These are phyloP conservation scores for Trichoplusia ni DNA, from an alignment of 1,140 invertebrate species.

Conservation along the genomic window DNA sequence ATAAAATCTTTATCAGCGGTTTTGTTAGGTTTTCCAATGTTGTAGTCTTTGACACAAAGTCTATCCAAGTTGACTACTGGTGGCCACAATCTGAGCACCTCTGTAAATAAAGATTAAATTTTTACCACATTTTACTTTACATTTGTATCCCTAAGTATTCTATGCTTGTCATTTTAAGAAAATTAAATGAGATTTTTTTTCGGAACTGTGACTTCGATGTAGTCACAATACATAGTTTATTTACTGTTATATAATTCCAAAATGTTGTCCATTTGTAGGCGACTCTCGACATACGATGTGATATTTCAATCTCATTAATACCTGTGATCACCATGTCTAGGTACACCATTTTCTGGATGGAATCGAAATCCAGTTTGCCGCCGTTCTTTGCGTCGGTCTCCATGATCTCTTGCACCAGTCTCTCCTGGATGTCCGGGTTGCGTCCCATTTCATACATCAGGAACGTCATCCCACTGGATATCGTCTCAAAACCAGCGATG, in stretches of 20 bases:
- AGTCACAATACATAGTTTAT: too few relatives aligned
- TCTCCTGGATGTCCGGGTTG: slow-evolving; percentile 83
- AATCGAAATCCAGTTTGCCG: slow-evolving; percentile 52
- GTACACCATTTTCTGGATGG: slow-evolving; percentile 51
- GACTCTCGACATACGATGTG: too few relatives aligned
- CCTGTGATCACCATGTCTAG: slow-evolving; percentile 67
- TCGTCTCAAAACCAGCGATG: slow-evolving; percentile 85
- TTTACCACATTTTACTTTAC: too few relatives aligned
- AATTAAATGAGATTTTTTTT: too few relatives aligned
- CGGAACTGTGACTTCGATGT: too few relatives aligned
- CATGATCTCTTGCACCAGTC: slow-evolving; percentile 50
- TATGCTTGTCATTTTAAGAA: too few relatives aligned
- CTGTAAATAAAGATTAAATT: slow-evolving; percentile 54
- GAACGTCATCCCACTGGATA: slow-evolving; percentile 82
- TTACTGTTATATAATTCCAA: too few relatives aligned
- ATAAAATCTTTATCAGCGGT: slow-evolving; percentile 39
- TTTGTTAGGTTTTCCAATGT: slow-evolving; percentile 51
- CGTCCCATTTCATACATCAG: slow-evolving; percentile 82
- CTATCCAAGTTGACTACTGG: slow-evolving; percentile 76
- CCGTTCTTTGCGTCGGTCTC: slow-evolving; percentile 41
- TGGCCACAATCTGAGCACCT: slow-evolving; percentile 83
- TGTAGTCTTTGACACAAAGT: slow-evolving; percentile 78
- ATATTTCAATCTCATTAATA: slow-evolving; percentile 22
- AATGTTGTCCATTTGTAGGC: too few relatives aligned
- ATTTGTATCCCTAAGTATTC: too few relatives aligned